Evolutionary conservation across 2,113 vertebrate genomes (phyloP).

Genomic region (Pseudolaguvia tuberculata): DNA sequence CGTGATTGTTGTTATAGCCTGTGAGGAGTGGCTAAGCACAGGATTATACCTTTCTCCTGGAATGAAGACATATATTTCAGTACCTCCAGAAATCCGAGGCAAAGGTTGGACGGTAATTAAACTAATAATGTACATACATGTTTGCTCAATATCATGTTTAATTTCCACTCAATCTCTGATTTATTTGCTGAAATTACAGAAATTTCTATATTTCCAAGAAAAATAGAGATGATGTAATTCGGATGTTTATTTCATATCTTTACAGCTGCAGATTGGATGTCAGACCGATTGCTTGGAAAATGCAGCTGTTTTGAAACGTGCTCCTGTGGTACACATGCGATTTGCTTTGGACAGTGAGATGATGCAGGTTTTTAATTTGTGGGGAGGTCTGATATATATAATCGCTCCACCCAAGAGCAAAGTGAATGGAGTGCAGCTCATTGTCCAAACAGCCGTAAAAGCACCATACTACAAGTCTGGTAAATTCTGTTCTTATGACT

Average conservation of each 20-base stretch:
- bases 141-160: not conserved
- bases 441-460: conserved; percentile 59
- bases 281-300: conserved; percentile 65
- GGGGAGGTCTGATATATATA: conserved; percentile 69
- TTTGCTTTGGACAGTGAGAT: conserved; percentile 55
- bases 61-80: conserved; percentile 60
- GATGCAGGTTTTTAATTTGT: conserved; percentile 63
- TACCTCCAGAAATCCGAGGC: conserved; percentile 59
- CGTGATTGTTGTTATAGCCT: conserved; percentile 51
- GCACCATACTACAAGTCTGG: conserved; percentile 70
- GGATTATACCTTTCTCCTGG: conserved; percentile 72
- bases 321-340: conserved; percentile 55
- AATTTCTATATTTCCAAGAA: not conserved
- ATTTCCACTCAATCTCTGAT: not conserved
- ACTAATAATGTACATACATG: not conserved
- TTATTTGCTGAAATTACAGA: not conserved
- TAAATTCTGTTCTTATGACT: conserved; percentile 26
- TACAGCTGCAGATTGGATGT: conserved; percentile 70
- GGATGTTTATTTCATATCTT: not conserved
- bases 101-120: conserved; percentile 63
- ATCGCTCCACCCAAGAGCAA: conserved; percentile 59
- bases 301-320: conserved; percentile 50
- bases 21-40: conserved; percentile 70
- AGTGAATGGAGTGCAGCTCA: conserved; percentile 47
- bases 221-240: not conserved